Percentiles rank a stretch among this genome's conserved stretches.
These are phyloP conservation scores for Perccottus glenii DNA, from an alignment of 2,113 vertebrate genomes.

Conservation along the genomic window DNA sequence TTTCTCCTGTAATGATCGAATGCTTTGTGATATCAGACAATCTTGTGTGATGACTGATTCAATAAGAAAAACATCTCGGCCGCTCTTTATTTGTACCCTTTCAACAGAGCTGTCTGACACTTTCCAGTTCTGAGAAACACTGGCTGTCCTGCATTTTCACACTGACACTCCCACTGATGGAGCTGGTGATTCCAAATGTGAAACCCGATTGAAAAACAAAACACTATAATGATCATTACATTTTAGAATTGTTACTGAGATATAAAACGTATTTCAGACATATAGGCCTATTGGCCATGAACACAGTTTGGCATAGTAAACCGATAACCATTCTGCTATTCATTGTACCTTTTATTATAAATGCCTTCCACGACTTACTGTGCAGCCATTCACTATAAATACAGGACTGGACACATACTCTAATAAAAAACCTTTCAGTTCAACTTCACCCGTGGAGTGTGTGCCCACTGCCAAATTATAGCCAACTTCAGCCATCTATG, in stretches of 20 bases:
- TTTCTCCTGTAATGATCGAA: slow-evolving; percentile 26
- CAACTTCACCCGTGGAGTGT: neutral
- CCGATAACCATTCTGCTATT: neutral
- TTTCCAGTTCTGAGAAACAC: slow-evolving; percentile 38
- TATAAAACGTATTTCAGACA: slow-evolving; percentile 3
- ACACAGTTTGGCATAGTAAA: slow-evolving; percentile 4
- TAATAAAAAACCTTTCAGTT: too few relatives aligned
- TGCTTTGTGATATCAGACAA: slow-evolving; percentile 31
- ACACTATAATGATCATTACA: too few relatives aligned
- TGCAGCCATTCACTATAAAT: neutral
- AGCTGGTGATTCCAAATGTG: neutral
- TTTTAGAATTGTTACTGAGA: neutral
- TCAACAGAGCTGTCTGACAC: slow-evolving; percentile 36
- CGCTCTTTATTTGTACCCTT: slow-evolving; percentile 43
- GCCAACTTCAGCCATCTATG: slow-evolving; percentile 27
- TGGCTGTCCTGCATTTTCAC: slow-evolving; percentile 8
- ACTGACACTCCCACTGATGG: slow-evolving; percentile 1
- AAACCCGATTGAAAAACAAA: neutral
- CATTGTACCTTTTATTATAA: neutral
- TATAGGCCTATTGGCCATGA: neutral
- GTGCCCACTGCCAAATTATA: neutral
- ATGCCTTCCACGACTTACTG: neutral
- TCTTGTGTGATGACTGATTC: slow-evolving; percentile 63
- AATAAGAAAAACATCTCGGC: slow-evolving; percentile 72
- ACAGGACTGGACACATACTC: neutral